These are phyloP conservation scores for Phylloscopus trochiloides DNA, from an alignment of 2,113 vertebrate species.

Conservation along the genomic window DNA sequence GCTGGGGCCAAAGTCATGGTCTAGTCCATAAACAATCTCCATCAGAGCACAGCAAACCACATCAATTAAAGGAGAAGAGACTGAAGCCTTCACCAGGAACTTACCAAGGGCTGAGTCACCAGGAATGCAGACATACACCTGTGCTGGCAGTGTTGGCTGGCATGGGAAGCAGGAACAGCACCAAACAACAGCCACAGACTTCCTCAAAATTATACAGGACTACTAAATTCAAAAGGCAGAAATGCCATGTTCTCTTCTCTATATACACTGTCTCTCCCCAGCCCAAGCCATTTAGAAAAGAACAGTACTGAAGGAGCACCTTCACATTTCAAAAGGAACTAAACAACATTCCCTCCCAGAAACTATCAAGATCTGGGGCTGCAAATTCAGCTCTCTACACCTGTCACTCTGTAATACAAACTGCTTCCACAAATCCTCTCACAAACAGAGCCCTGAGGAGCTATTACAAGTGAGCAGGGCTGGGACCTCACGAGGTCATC, in stretches of 20 bases:
- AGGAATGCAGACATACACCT: not conserved
- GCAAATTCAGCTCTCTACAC: not conserved
- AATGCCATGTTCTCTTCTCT: not conserved
- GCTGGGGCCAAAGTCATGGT: not conserved
- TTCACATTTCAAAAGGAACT: not conserved
- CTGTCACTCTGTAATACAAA: not conserved
- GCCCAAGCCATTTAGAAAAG: not conserved
- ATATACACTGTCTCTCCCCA: not conserved
- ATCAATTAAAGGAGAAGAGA: not conserved
- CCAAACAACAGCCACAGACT: not conserved
- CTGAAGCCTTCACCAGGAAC: not conserved
- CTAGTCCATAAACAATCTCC: not conserved
- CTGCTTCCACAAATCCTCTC: not conserved
- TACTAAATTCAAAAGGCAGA: not conserved
- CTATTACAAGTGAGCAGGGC: not conserved
- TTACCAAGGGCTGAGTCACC: not conserved
- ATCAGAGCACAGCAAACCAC: conserved; percentile 19
- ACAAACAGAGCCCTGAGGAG: not conserved
- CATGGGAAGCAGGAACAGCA: not conserved
- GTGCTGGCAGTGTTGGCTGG: not conserved
- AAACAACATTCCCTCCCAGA: not conserved
- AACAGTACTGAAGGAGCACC: not conserved
- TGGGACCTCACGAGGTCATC: not conserved
- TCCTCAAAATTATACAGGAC: not conserved
- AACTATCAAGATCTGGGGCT: not conserved